phyloP scores from a whole-genome alignment of 2,113 vertebrate genomes.

The Chaetodon auriga region DNA sequence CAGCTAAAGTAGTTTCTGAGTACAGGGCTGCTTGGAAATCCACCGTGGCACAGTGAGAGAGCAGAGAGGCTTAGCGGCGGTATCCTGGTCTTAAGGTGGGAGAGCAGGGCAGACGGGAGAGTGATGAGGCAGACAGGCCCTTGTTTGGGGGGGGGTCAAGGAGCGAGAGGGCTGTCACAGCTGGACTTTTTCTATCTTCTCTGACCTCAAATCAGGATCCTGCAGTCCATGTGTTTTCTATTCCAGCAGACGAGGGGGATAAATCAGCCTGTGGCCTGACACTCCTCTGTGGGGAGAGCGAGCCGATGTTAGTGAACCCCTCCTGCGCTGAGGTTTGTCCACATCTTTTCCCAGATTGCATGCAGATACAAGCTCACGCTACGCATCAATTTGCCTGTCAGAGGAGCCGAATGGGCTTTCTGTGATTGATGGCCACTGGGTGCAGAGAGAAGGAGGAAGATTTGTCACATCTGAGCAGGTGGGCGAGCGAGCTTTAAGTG shows the following conservation, averaged over 20 bases:
- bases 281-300: slow-evolving; percentile 44
- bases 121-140: background rate
- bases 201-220: slow-evolving; percentile 21
- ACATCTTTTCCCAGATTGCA: slow-evolving; percentile 54
- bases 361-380: slow-evolving; percentile 29
- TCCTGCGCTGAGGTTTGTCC: slow-evolving; percentile 50
- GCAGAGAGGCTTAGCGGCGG: slow-evolving; percentile 36
- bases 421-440: slow-evolving; percentile 51
- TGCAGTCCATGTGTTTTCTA: slow-evolving; percentile 54
- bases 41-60: slow-evolving; percentile 33
- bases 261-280: slow-evolving; percentile 56
- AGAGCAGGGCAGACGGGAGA: slow-evolving; percentile 56
- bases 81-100: slow-evolving; percentile 52
- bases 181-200: slow-evolving; percentile 46
- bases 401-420: slow-evolving; percentile 20
- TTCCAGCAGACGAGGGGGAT: slow-evolving; percentile 37
- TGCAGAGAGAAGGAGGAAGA: background rate
- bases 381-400: slow-evolving; percentile 55
- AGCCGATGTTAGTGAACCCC: slow-evolving; percentile 32
- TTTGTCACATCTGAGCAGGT: slow-evolving; percentile 32
- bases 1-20: slow-evolving; percentile 13
- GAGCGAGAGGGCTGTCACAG: slow-evolving; percentile 40
- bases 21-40: slow-evolving; percentile 38
- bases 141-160: slow-evolving; percentile 22
- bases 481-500: background rate